Percentiles rank a stretch among this genome's conserved stretches.
These are phyloP conservation scores for Salminus brasiliensis DNA, from an alignment of 2,113 vertebrate species.

Conservation along the genomic window DNA sequence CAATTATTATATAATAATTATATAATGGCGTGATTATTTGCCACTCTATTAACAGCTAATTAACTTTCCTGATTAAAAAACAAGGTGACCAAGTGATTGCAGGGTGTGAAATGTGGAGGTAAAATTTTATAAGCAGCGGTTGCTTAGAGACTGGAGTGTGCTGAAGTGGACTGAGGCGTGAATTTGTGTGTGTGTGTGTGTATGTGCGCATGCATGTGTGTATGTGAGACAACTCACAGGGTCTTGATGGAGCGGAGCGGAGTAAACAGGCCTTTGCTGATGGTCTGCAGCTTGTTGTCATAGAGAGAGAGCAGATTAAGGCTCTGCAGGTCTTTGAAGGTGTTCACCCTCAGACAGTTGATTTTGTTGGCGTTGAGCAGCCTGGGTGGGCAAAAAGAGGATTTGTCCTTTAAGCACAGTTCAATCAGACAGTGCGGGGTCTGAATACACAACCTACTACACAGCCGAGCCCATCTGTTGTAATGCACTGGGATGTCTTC, in stretches of 20 bases:
- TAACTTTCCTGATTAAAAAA: conserved; percentile 18
- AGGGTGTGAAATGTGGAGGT: background rate
- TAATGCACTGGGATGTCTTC: background rate
- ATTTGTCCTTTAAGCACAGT: conserved; percentile 12
- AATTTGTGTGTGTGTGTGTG: conserved; percentile 26
- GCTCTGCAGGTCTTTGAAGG: conserved; percentile 97
- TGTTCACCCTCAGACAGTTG: conserved; percentile 96
- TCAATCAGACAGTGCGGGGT: background rate
- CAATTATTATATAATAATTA: no score
- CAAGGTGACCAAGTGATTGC: conserved; percentile 16
- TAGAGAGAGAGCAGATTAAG: conserved; percentile 97
- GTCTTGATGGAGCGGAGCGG: conserved; percentile 97
- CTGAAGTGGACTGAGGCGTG: background rate
- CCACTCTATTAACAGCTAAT: conserved; percentile 19
- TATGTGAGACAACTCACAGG: conserved; percentile 81
- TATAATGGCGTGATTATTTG: conserved; percentile 26
- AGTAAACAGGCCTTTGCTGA: conserved; percentile 94
- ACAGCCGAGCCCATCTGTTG: background rate
- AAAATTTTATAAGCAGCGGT: conserved; percentile 19
- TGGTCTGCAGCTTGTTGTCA: conserved; percentile 97
- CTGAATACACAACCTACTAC: background rate
- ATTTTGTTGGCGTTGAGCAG: conserved; percentile 99
- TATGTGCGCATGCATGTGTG: conserved; percentile 34
- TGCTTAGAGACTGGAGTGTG: conserved; percentile 47
- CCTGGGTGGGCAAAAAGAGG: conserved; percentile 73